Base-by-base conservation (phyloP, 2,797 vertebrate genomes). In the Coendou prehensilis region DNA sequence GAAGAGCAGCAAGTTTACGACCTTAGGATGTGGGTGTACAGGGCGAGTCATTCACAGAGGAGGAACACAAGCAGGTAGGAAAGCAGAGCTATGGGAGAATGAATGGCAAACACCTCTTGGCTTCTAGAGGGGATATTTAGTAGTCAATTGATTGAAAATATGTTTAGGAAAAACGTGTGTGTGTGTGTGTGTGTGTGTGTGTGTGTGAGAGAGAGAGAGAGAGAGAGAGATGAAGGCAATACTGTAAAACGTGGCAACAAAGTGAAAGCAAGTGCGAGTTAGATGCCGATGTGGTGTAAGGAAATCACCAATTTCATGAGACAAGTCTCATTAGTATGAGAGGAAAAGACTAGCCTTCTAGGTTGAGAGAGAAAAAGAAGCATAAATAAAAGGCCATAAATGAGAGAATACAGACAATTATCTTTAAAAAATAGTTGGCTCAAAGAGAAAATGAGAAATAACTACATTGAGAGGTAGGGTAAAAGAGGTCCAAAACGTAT, bases 1-100 rank as follows among this genome's bases (percentile, higher is more conserved):
- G 52, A 64, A 63, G 10, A 15, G 5, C 10, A 13, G 2, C 1
- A 6, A 23, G 28, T 33, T 10, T 64, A 14, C 0, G 3, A 11
- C 23, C 15, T 80, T 37, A n/a, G 71, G 52, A 54, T 22, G 18
- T 30, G 3, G 23, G 23, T 41, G 7, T 20, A 2, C 0, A 1
- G 23, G 15, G 6, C 22, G 15, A 20, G 59, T 63, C 22, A 41
- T 57, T 63, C 45, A 22, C 9, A 6, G n/a, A 63, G 45, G 1
- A 63, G n/a, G 15, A 18, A 56, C 45, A 33, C 3, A 59, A 18
- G 8, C 11, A 75, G 22, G 9, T 0, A 37, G 4, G 13, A 26
- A 6, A 23, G 22, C 2, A 9, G n/a, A 20, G 52, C 87, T 15
- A 14, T 37, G 52, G 22, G 11, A 14, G 23, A 22, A 20, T 3